phyloP scores from a whole-genome alignment of 2,113 vertebrate genomes.

The Vulpes vulpes region DNA sequence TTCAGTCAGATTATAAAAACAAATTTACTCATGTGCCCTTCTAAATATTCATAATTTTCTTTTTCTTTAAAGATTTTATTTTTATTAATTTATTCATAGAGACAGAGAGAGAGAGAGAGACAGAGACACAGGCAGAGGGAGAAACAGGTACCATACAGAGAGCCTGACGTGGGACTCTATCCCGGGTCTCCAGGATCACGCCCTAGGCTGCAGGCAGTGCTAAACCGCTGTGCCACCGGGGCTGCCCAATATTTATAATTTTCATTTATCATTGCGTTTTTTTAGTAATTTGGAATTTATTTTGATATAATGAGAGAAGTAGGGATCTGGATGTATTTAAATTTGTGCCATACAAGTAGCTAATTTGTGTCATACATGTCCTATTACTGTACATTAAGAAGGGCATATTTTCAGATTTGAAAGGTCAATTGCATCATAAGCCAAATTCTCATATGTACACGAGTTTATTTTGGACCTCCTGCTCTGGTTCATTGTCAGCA shows the following conservation, averaged over 20 bases:
- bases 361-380: neutral
- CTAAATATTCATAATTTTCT: neutral
- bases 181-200: too few species aligned
- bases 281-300: constrained; percentile 13
- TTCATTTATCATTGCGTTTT: neutral
- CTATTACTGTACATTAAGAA: neutral
- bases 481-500: neutral
- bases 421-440: neutral
- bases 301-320: neutral
- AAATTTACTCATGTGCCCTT: neutral
- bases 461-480: neutral
- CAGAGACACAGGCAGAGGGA: too few species aligned
- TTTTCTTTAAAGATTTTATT: too few species aligned
- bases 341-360: neutral
- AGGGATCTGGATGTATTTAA: neutral
- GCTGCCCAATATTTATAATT: neutral
- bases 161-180: too few species aligned
- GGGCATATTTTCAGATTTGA: neutral
- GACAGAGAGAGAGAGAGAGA: too few species aligned
- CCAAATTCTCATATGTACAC: neutral
- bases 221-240: too few species aligned
- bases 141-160: too few species aligned
- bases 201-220: too few species aligned
- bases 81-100: too few species aligned
- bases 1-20: neutral